Percentiles rank a stretch among this genome's conserved stretches.
phyloP scores from a whole-genome alignment of 2,888 invertebrate species.

The Chloromyia formosa region DNA sequence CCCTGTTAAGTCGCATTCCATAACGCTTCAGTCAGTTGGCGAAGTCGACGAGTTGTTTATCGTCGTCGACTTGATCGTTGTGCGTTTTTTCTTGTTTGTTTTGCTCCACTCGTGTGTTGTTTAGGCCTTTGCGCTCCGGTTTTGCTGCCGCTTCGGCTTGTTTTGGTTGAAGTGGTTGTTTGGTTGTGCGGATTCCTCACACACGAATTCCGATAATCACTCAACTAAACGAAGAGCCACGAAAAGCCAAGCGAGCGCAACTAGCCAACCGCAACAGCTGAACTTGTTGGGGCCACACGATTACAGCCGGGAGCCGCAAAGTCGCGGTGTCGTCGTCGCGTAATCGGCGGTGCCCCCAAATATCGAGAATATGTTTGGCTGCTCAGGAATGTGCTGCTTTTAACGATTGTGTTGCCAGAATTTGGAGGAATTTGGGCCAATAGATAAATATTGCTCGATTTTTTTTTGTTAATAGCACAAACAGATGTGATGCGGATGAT shows the following conservation, averaged over 20 bases:
- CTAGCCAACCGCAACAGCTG: neutral
- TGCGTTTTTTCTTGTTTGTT: neutral
- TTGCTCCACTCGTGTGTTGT: neutral
- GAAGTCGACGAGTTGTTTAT: constrained; percentile 18
- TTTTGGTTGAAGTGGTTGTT: constrained; percentile 10
- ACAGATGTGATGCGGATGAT: too few species aligned
- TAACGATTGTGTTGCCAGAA: constrained; percentile 2
- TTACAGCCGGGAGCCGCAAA: too few species aligned
- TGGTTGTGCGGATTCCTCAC: constrained; percentile 13
- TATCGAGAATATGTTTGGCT: neutral
- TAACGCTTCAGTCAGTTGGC: constrained; percentile 33
- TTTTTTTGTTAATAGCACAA: neutral
- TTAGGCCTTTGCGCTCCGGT: neutral
- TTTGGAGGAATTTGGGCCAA: neutral
- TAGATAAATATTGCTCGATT: neutral
- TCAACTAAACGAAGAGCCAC: neutral
- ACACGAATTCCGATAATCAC: constrained; percentile 9
- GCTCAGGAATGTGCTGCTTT: neutral
- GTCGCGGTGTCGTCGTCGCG: too few species aligned
- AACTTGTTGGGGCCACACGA: too few species aligned
- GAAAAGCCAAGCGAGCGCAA: neutral
- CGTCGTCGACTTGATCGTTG: constrained; percentile 1
- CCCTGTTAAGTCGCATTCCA: constrained; percentile 39
- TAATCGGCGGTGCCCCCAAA: neutral
- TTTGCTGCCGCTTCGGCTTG: neutral